A percentile compares a stretch with the other conserved stretches of the same genome.
These are phyloP conservation scores for Hermatobates lingyangjiaoensis DNA, from an alignment of 1,140 invertebrate species.

Conservation along the genomic window DNA sequence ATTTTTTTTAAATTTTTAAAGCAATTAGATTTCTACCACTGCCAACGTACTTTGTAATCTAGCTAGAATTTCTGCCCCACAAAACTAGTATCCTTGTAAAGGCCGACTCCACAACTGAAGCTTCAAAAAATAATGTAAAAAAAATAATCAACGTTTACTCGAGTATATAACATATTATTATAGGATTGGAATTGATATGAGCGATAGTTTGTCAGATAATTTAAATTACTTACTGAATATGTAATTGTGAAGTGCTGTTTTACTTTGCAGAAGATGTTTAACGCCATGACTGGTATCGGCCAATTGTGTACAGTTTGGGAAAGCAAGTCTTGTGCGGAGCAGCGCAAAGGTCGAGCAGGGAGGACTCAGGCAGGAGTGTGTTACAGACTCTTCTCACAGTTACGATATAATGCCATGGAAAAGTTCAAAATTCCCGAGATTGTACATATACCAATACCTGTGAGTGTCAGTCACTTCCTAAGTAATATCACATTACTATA, in stretches of 20 bases:
- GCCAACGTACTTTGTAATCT: no score
- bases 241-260: constrained; percentile 4
- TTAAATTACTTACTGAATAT: background rate
- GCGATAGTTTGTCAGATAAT: constrained; percentile 1
- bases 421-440: constrained; percentile 55
- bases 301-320: constrained; percentile 54
- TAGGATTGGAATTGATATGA: background rate
- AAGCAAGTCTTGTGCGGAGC: constrained; percentile 53
- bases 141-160: no score
- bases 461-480: constrained; percentile 14
- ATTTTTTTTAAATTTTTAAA: no score
- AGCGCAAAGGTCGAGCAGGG: constrained; percentile 66
- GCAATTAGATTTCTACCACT: no score
- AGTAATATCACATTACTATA: constrained; percentile 1
- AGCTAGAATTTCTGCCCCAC: no score
- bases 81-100: no score
- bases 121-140: no score
- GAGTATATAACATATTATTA: background rate
- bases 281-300: constrained; percentile 44
- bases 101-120: no score
- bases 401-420: constrained; percentile 43
- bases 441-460: constrained; percentile 39
- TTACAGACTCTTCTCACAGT: constrained; percentile 57
- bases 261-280: constrained; percentile 38
- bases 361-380: constrained; percentile 59